These are phyloP conservation scores for Pterocles orientalis DNA, from an alignment of 2,113 vertebrate genomes.

Conservation along the genomic window DNA sequence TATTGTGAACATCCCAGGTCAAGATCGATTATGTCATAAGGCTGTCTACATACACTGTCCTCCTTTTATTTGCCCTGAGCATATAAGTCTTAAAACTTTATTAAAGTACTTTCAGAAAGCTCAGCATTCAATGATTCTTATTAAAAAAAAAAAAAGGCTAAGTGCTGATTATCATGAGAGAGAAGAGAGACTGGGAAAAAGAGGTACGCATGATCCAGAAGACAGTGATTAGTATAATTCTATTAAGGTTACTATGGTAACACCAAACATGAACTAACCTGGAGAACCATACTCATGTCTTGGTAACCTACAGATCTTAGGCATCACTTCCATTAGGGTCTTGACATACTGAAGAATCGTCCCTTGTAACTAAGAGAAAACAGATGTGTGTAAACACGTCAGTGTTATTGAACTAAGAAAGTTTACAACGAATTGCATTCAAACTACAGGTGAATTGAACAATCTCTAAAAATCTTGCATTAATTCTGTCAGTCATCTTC, in stretches of 20 bases:
- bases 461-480: background rate
- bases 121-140: background rate
- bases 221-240: background rate
- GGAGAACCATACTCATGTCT: slow-evolving; percentile 90
- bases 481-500: background rate
- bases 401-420: background rate
- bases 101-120: background rate
- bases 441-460: background rate
- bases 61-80: background rate
- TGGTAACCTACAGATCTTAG: slow-evolving; percentile 88
- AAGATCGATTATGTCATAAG: background rate
- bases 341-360: slow-evolving; percentile 90
- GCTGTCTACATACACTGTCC: background rate
- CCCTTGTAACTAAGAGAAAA: slow-evolving; percentile 82
- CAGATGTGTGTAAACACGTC: background rate
- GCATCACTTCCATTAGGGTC: slow-evolving; percentile 92
- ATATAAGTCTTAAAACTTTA: background rate
- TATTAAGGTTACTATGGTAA: background rate
- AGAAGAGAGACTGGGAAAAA: background rate
- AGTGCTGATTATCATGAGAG: background rate
- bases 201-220: background rate
- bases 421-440: background rate
- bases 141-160: background rate
- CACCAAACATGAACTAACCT: slow-evolving; percentile 71
- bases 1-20: background rate